Evolutionary conservation across 2,888 invertebrate species (phyloP), one percentile per base, ranked within the genome.

Genomic region (Leucophenga maculata): DNA sequence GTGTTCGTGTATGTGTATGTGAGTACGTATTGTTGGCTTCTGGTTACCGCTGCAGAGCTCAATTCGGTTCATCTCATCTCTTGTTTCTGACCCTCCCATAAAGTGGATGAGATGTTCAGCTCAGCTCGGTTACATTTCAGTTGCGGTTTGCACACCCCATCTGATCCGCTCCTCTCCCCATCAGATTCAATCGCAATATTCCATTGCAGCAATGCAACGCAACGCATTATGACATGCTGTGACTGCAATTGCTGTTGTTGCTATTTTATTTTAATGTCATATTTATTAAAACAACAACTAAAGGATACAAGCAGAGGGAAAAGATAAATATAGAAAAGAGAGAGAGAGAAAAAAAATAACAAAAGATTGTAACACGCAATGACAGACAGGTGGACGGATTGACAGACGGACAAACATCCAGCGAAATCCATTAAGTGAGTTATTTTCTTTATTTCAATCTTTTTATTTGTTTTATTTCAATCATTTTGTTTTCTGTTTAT

Each of bases 261-360:
- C 6, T 26, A 16, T 60, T 26, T n/a, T 60, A 39, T 64, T 48
- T 46, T 64, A 64, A 64, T 64, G 62, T 64, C 62, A 64, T 64
- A 64, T 64, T 64, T 64, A 64, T 64, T 64, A 64, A 46, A 39
- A 32, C 62, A 64, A 39, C 46, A 46, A 22, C 46, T 18, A 44
- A 59, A 44, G 9, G 20, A 16, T 50, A 50, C 16, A 46, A 31
- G 14, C 3, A n/a, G 14, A 18, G 9, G 39, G 46, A 46, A 46
- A 62, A 1, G 11, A 46, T 6, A 62, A 0, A 13, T 46, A 46
- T n/a, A 50, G 18, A 50, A 48, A 50, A 16, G 18, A n/a, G 3
- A 14, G 9, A 9, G 8, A 62, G 44, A 44, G 39, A 46, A 6
- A 22, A 46, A 6, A 46, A 0, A 13, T 22, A 46, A 60, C 60